phyloP scores from a whole-genome alignment of 2,113 vertebrate genomes.

The Rallus limicola region DNA sequence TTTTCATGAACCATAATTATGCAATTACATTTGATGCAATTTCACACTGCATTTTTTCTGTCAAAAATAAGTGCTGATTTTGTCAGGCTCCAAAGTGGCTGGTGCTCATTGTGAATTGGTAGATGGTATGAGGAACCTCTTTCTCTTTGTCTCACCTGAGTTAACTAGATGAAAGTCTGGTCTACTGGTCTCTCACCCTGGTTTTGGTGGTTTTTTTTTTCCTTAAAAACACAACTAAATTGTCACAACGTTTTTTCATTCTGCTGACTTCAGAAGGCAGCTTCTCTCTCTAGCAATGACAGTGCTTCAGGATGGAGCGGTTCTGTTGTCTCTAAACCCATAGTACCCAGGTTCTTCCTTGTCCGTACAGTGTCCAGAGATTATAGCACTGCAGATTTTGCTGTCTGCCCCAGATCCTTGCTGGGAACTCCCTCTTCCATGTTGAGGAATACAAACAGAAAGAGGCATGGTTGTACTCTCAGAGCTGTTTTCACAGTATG shows the following conservation, averaged over 20 bases:
- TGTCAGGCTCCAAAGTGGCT: not conserved
- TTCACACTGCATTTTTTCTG: not conserved
- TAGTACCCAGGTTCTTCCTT: not conserved
- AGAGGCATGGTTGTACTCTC: not conserved
- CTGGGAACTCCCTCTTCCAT: not conserved
- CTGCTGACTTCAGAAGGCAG: not conserved
- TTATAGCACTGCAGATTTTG: not conserved
- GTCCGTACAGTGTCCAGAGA: not conserved
- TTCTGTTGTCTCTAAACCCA: not conserved
- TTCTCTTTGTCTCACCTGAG: not conserved
- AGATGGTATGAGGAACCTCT: not conserved
- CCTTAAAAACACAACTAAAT: not conserved
- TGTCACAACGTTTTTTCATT: not conserved
- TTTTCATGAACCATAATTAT: conserved; percentile 8
- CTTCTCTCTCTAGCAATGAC: not conserved
- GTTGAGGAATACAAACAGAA: not conserved
- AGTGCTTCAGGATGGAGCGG: not conserved
- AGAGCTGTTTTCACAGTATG: not conserved
- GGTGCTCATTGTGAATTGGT: not conserved
- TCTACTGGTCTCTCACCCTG: not conserved
- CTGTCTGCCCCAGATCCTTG: not conserved
- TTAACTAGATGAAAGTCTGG: not conserved
- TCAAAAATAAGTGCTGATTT: not conserved
- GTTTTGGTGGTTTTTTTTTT: not conserved
- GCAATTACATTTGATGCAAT: not conserved